Evolutionary conservation across 2,797 vertebrate genomes (phyloP).

Genomic region (Spinibarbus caldwelli): DNA sequence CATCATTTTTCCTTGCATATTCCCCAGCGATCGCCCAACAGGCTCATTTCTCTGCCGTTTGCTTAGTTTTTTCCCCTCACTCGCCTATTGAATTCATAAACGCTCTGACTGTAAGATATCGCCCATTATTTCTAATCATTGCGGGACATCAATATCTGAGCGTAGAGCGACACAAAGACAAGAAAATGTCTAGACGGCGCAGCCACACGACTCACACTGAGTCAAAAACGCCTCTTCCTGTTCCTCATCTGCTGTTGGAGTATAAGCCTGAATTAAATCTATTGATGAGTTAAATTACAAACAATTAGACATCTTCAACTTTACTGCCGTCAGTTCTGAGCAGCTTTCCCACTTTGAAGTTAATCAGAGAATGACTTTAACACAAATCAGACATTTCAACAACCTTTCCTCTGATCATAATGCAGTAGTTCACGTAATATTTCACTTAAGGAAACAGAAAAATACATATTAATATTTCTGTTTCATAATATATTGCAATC

Average conservation of each 20-base stretch:
- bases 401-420: not conserved
- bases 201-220: constrained; percentile 5
- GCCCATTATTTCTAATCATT: constrained; percentile 66
- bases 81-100: constrained; percentile 63
- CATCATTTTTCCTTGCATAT: constrained; percentile 46
- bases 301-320: constrained; percentile 7
- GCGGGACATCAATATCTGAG: constrained; percentile 40
- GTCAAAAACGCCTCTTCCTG: not conserved
- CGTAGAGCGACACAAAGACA: not conserved
- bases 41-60: constrained; percentile 61
- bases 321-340: not conserved
- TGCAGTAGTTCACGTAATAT: not conserved
- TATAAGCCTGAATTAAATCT: not conserved
- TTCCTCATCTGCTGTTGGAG: not conserved
- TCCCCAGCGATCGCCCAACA: constrained; percentile 53
- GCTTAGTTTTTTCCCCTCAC: not conserved
- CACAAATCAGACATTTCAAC: not conserved
- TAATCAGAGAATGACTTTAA: not conserved
- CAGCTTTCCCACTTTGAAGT: not conserved
- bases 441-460: not conserved
- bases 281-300: not conserved
- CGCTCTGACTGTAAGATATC: constrained; percentile 57
- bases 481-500: not conserved
- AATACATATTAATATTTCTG: not conserved
- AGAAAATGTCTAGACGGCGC: constrained; percentile 26